phyloP scores from a whole-genome alignment of 2,113 vertebrate species.

The Lasiurus cinereus region DNA sequence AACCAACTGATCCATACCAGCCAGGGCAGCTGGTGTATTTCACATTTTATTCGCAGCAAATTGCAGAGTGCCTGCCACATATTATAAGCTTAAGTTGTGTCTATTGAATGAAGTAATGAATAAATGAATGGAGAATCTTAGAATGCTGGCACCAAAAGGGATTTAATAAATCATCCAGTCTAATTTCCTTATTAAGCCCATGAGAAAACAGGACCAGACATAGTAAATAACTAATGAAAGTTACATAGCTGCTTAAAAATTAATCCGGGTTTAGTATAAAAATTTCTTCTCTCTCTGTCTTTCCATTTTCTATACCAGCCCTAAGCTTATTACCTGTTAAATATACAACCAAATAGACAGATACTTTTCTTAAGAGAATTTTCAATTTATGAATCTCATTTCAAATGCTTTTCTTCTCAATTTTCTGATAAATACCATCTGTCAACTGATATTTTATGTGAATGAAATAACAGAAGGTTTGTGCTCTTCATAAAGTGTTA shows the following conservation, averaged over 20 bases:
- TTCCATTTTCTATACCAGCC: slow-evolving; percentile 22
- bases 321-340: slow-evolving; percentile 56
- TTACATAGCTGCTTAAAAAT: slow-evolving; percentile 48
- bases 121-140: neutral
- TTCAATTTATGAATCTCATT: slow-evolving; percentile 71
- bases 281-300: slow-evolving; percentile 20
- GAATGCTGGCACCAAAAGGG: neutral
- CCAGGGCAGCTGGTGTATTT: neutral
- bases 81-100: neutral
- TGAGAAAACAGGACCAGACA: neutral
- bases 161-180: slow-evolving; percentile 19
- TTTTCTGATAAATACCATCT: slow-evolving; percentile 82
- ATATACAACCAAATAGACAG: slow-evolving; percentile 69
- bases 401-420: slow-evolving; percentile 68
- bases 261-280: slow-evolving; percentile 27
- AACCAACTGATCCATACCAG: neutral
- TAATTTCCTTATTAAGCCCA: slow-evolving; percentile 13
- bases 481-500: slow-evolving; percentile 76
- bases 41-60: neutral
- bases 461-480: slow-evolving; percentile 84
- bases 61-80: neutral
- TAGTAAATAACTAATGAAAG: slow-evolving; percentile 17
- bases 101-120: neutral
- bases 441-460: slow-evolving; percentile 81
- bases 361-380: slow-evolving; percentile 72